Evolutionary conservation across 2,113 vertebrate species (phyloP).

Genomic region (Furnarius figulus): DNA sequence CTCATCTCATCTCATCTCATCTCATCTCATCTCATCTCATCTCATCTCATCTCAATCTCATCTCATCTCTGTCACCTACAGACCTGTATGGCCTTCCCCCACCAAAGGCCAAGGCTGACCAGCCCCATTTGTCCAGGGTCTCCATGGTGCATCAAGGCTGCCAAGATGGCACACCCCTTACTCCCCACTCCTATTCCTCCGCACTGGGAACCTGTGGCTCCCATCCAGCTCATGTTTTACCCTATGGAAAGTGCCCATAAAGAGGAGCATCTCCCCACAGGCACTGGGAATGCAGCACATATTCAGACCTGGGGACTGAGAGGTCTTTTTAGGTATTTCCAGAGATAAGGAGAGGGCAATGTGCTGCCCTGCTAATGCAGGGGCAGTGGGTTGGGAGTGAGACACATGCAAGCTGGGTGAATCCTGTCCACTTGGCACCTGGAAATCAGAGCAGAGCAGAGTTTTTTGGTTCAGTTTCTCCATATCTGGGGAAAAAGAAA

Average conservation of each 20-base stretch:
- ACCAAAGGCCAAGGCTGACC: neutral
- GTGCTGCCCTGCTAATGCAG: neutral
- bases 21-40: no score
- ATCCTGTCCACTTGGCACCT: neutral
- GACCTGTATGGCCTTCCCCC: neutral
- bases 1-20: no score
- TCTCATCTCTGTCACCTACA: neutral
- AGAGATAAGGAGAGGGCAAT: neutral
- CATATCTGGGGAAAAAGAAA: neutral
- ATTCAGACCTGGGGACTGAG: neutral
- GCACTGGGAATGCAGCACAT: neutral
- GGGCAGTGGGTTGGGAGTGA: neutral
- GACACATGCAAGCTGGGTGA: neutral
- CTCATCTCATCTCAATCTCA: no score
- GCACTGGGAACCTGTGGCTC: neutral
- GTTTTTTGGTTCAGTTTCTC: neutral
- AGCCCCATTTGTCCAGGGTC: neutral
- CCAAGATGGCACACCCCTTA: neutral
- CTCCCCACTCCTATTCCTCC: neutral
- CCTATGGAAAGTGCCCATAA: neutral
- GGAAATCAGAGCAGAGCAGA: neutral
- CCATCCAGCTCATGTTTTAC: neutral
- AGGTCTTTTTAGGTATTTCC: neutral
- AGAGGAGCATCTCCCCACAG: neutral
- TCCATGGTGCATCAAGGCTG: neutral